Percentiles rank a stretch among this genome's conserved stretches.
Evolutionary conservation across 2,113 vertebrate genomes (phyloP).

Genomic region (Heloderma charlesbogerti): DNA sequence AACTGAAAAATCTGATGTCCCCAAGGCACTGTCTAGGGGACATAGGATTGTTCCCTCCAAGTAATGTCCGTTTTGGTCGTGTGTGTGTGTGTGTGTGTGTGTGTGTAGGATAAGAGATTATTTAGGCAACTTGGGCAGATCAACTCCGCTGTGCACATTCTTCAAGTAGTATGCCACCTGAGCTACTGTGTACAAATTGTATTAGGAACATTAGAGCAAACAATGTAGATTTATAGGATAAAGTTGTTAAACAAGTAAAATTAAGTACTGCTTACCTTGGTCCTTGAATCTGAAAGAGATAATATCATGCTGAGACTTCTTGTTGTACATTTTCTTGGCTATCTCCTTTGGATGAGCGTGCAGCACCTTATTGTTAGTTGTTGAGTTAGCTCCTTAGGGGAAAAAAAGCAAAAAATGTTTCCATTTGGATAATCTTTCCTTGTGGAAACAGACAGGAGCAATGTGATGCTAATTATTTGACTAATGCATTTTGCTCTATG

Average conservation of each 20-base stretch:
- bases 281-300: neutral
- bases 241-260: constrained; percentile 5
- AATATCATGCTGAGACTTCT: neutral
- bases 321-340: neutral
- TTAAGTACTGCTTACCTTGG: neutral
- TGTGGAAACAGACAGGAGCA: neutral
- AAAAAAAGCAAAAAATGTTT: neutral
- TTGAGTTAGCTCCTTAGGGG: neutral
- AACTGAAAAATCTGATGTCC: no score
- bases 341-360: neutral
- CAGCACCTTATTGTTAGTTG: neutral
- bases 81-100: no score
- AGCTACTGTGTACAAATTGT: neutral
- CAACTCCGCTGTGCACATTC: neutral
- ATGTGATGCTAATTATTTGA: neutral
- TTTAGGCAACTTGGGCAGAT: neutral
- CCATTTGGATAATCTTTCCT: constrained; percentile 2
- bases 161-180: neutral
- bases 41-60: no score
- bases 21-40: no score
- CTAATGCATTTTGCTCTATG: neutral
- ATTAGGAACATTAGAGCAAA: neutral
- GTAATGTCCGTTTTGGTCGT: no score
- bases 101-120: no score
- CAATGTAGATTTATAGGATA: neutral